Evolutionary conservation across 2,888 invertebrate species (phyloP), one percentile per base, ranked within the genome.

Genomic region (Drosophila infuscata): DNA sequence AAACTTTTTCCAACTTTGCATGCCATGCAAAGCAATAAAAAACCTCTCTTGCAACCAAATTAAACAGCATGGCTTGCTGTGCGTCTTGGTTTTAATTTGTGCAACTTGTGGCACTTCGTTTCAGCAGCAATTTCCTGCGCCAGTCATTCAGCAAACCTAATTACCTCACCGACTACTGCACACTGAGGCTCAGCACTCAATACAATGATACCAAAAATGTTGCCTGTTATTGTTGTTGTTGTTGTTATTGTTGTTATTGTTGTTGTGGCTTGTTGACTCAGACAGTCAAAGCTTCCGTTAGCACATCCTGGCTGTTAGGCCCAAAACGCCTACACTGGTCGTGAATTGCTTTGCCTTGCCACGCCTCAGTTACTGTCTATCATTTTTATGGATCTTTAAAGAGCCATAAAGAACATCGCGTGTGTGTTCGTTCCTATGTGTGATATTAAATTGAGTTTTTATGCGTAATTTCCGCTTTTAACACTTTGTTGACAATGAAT

Each of bases 401-500:
- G 74, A 71, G 70, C 62, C 69, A 76, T 85, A 85, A 89, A 84
- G 71, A 74, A 79, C 59, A 68, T 41, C 56, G 65, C 48, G 68
- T 63, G 76, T 70, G 60, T 69, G 70, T 59, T 61, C 59, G 70
- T 59, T 61, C 59, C 63, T 65, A 62, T 57, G 53, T 63, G 51
- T 56, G 70, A 74, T 73, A 83, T 80, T 81, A 89, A 91, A 88
- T 88, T 91, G 83, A 83, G 80, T 85, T 88, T 88, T 90, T 80
- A 88, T 88, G 77, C 74, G 80, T 88, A 76, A 88, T 89, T 89
- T 88, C 91, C 89, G 79, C 66, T 76, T 69, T 76, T 88, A 82
- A 79, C 91, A 88, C 81, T 82, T 82, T 89, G 88, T 83, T 82
- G 79, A 80, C 88, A 72, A 63, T 81, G 69, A 78, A 65, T 81